A percentile compares a stretch with the other conserved stretches of the same genome.
Evolutionary conservation across 2,797 vertebrate genomes (phyloP).

Genomic region (Brachymystax lenok): DNA sequence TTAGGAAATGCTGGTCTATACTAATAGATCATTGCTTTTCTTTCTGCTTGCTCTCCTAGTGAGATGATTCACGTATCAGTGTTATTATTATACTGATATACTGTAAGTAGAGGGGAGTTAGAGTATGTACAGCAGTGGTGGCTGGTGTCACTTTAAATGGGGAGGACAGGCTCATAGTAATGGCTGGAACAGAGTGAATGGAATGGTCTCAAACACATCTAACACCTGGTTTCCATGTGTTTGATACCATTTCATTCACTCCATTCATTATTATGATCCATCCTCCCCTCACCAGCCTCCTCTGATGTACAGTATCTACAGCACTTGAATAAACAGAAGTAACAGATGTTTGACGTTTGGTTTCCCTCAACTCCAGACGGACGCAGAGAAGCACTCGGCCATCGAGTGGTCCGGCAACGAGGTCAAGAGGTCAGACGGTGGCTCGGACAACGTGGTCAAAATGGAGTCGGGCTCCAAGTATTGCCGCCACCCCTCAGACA

Average conservation of each 20-base stretch:
- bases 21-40: neutral
- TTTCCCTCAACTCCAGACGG: slow-evolving; percentile 70
- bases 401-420: slow-evolving; percentile 79
- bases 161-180: too few species aligned
- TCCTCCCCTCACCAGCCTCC: too few species aligned
- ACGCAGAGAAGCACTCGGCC: slow-evolving; percentile 82
- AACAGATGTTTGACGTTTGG: neutral
- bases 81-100: neutral
- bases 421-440: slow-evolving; percentile 78
- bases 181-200: too few species aligned
- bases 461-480: slow-evolving; percentile 84
- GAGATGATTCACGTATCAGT: neutral
- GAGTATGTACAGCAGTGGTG: neutral
- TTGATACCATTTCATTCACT: too few species aligned
- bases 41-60: neutral
- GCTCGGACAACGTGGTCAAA: slow-evolving; percentile 75
- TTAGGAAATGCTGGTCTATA: neutral
- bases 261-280: too few species aligned
- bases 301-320: neutral
- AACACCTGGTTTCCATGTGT: neutral
- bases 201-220: neutral
- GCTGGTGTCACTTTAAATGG: too few species aligned
- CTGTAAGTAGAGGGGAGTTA: neutral
- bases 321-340: neutral
- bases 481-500: slow-evolving; percentile 80